Base-by-base conservation (phyloP, 2,113 vertebrate species). In the Nyctibius bracteatus region DNA sequence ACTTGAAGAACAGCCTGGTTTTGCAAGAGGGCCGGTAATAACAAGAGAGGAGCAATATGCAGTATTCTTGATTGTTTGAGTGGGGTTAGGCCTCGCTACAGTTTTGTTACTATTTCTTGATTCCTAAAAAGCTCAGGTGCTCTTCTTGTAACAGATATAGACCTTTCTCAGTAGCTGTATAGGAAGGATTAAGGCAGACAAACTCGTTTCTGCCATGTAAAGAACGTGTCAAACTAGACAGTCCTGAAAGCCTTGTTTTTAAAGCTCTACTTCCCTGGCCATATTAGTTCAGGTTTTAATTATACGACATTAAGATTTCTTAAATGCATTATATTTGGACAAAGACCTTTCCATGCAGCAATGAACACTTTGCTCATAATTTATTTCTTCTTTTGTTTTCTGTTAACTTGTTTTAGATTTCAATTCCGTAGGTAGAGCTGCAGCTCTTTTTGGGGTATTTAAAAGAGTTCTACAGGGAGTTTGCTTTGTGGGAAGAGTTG, bases 211-310 rank as follows among this genome's bases (percentile, higher is more conserved):
- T 92, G 66, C 88, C 24, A 6, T 62, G 41, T 87, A 58, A 87
- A 88, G 68, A 35, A 82, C 72, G 22, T 85, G 90, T 72, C 80
- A 54, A 27, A 96, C 96, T 46, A 93, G 96, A 89, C 88, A 73
- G 63, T 94, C 92, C 81, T 96, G 95, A 95, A 96, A 91, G 51
- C 86, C 95, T 92, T 95, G 94, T 93, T 94, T 91, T 91, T 58
- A 81, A 89, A 83, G 49, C 71, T 68, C 22, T 5, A 14, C 61
- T 91, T 95, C 68, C 72, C 52, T 89, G 80, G 35, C 81, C 41
- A 7, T 81, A 71, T 84, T 88, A 57, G 28, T 92, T 94, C 77
- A 89, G 44, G 49, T 49, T 94, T 95, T 94, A 90, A 89, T 95
- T 94, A 72, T 23, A 88, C 2, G 6, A 75, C 58, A 93, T 59